Conservation (phyloP, 2,797 vertebrate genomes). For the Oreortyx pictus region DNA sequence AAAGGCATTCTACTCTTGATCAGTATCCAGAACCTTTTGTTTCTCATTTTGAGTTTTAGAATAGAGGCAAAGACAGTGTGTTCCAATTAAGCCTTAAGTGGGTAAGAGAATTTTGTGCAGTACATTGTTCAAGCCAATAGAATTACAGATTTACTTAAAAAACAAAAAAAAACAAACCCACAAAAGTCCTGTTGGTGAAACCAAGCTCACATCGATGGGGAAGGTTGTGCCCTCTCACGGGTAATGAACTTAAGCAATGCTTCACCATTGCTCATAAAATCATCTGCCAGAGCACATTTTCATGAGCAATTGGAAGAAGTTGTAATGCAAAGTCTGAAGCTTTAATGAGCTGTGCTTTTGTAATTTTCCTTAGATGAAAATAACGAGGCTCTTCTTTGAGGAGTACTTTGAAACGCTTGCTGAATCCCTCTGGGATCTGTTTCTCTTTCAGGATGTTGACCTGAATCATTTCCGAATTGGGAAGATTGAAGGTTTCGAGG, state of each 20-base stretch:
- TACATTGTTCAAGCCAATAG: neutral
- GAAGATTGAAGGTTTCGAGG: constrained; percentile 96
- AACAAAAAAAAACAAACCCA: too few species aligned
- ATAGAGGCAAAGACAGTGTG: neutral
- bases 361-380: neutral
- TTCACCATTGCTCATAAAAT: neutral
- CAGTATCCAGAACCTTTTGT: neutral
- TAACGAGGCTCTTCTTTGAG: neutral
- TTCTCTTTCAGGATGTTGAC: constrained; percentile 90
- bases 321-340: neutral
- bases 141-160: neutral
- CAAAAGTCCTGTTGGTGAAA: neutral
- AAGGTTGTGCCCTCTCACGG: neutral
- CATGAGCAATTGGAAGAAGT: neutral
- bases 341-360: neutral
- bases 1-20: neutral
- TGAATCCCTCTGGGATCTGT: neutral
- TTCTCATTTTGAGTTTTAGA: neutral
- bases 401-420: neutral
- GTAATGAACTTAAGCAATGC: neutral
- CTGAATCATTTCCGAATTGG: constrained; percentile 98
- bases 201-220: neutral
- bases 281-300: neutral
- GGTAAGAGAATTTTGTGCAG: neutral
- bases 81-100: neutral